Base-by-base conservation (phyloP, 2,797 vertebrate genomes). In the Acrossocheilus wenchowensis region DNA sequence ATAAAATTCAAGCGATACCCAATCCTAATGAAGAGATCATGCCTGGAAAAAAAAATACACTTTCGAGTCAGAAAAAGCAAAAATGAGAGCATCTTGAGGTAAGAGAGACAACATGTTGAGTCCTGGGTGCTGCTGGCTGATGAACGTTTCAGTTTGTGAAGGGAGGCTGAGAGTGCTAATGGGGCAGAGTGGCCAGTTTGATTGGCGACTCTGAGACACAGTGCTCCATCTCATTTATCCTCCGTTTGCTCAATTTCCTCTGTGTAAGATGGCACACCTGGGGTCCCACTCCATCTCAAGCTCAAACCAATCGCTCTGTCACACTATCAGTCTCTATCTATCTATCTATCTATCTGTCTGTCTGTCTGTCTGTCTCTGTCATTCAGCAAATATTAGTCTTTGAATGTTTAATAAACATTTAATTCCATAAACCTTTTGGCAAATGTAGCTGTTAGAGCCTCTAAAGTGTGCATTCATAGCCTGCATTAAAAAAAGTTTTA, bases 161-260 rank as follows among this genome's bases (percentile, higher is more conserved):
- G 39, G 60, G 69, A 81, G 82, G 66, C 81, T 81, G 71, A 75
- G 78, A 82, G 85, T 91, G 89, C 88, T 94, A 94, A 94, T 95
- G 89, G 92, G 89, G 88, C 93, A 83, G 91, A 91, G 94, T 94
- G 89, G 90, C 78, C 60, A 50, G 79, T 86, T 92, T 72, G 19
- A 86, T 90, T 91, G 90, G 78, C 82, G 89, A 90, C 91, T 90
- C 90, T 90, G 91, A 90, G 88, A 92, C 93, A 93, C 92, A 94
- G 90, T 90, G 79, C 93, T 95, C 95, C 89, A 94, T 96, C 95
- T 95, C 94, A 94, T 94, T 95, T 95, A 94, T 93, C 90, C 93
- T 89, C 87, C 90, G 93, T 95, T 95, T 95, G 92, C 93, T 95
- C 94, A 96, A 95, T 95, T 95, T 95, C 93, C 94, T 93, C 90